Base-by-base conservation (phyloP, 2,888 invertebrate genomes). In the Agrochola lychnidis region DNA sequence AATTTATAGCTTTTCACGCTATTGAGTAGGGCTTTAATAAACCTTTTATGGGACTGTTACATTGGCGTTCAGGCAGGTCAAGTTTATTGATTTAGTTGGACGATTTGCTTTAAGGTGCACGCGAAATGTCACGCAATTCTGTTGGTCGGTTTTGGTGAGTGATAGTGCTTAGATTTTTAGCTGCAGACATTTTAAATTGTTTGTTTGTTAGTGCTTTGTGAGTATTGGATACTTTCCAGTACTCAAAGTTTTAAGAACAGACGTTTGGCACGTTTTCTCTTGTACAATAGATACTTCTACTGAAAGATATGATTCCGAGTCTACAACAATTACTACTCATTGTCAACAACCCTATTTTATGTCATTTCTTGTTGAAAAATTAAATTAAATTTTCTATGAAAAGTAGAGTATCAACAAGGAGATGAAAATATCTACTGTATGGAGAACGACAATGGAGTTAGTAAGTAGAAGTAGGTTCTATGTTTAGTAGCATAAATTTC, bases 21-120 rank as follows among this genome's bases (percentile, higher is more conserved):
- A 84, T 86, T 86, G 84, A 86, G 84, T 81, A 75, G 79, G 78
- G 83, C 84, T 85, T 88, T 84, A 86, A 75, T 86, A 85, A 85
- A 89, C 85, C 84, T 85, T 87, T 87, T 87, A 88, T 88, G 83
- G 85, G 82, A 78, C 82, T 83, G 84, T 84, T 86, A 84, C 79
- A 84, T 82, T 78, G 84, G 82, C 81, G 90, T 90, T 89, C 84
- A 87, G 91, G 91, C 87, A 91, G 91, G 91, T 91, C 91, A 90
- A 90, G 91, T 89, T 87, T 89, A 86, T 89, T 86, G 84, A 86
- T 79, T 85, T 80, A 78, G 79, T 78, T 78, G 45, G 40, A 66
- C 57, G 59, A 73, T 74, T 82, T 79, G 63, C 22, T 80, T 77
- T 66, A 81, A 70, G 73, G 70, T 75, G 61, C 69, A 70, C 61